Percentiles rank a stretch among this genome's conserved stretches.
phyloP scores from a whole-genome alignment of 2,113 vertebrate genomes.

The Madoqua kirkii region DNA sequence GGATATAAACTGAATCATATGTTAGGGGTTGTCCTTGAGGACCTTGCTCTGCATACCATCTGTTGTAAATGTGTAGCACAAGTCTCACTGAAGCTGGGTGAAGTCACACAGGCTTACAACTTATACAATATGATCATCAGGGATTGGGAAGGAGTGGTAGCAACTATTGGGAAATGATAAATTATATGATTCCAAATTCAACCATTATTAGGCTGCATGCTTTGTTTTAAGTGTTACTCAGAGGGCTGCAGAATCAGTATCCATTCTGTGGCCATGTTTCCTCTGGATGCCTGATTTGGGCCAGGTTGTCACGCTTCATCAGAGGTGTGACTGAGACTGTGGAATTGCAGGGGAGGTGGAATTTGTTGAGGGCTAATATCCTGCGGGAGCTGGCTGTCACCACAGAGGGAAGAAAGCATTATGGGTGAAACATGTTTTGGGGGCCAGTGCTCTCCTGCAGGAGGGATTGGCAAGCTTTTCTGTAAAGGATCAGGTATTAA shows the following conservation, averaged over 20 bases:
- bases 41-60: neutral
- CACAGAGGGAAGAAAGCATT: neutral
- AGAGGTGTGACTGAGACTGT: conserved; percentile 46
- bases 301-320: neutral
- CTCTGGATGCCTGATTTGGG: conserved; percentile 11
- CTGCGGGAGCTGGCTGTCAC: neutral
- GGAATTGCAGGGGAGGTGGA: conserved; percentile 30
- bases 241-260: neutral
- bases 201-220: neutral
- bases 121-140: neutral
- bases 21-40: neutral
- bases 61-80: neutral
- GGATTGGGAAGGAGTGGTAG: neutral
- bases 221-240: neutral
- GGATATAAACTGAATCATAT: neutral
- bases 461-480: neutral
- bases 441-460: neutral
- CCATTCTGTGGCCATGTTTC: neutral
- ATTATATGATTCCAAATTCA: conserved; percentile 36
- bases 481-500: neutral
- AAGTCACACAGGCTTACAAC: neutral
- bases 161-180: conserved; percentile 50
- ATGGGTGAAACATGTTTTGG: neutral
- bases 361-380: conserved; percentile 34
- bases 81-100: neutral